Evolutionary conservation across 2,888 invertebrate genomes (phyloP).

Genomic region (Microdon myrmicae): DNA sequence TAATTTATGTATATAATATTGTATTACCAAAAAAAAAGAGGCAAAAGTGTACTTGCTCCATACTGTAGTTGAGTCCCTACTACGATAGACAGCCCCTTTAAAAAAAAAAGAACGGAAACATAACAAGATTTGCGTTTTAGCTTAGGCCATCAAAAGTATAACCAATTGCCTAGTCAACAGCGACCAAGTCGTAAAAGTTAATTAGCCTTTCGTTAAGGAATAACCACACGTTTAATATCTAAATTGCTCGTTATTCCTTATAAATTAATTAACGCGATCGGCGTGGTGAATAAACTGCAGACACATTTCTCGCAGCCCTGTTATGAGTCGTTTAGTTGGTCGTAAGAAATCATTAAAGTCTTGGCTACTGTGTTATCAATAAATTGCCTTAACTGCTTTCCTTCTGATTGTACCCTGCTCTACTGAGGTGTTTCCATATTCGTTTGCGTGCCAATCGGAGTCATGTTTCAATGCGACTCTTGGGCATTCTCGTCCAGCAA

Average conservation of each 20-base stretch:
- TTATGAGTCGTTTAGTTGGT: slow-evolving; percentile 32
- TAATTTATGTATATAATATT: no score
- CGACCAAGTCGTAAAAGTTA: not conserved
- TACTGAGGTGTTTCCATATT: not conserved
- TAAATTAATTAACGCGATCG: slow-evolving; percentile 15
- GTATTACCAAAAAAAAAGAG: no score
- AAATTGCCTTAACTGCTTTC: slow-evolving; percentile 5
- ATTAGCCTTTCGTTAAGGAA: not conserved
- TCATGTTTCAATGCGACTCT: not conserved
- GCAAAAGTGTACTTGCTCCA: no score
- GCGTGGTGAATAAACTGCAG: slow-evolving; percentile 18
- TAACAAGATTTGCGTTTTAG: no score
- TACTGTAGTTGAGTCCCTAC: no score
- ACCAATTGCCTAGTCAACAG: no score
- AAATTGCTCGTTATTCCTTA: not conserved
- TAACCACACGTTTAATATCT: slow-evolving; percentile 2
- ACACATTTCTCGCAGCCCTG: slow-evolving; percentile 19
- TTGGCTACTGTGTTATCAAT: no score
- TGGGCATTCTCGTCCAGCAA: not conserved
- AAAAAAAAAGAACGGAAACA: no score
- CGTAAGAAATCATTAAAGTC: slow-evolving; percentile 42
- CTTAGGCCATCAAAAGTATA: no score
- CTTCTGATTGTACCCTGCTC: not conserved
- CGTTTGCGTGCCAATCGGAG: slow-evolving; percentile 3
- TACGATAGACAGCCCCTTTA: no score